A percentile compares a stretch with the other conserved stretches of the same genome.
Evolutionary conservation across 1,140 invertebrate species (phyloP).

Genomic region (Tetraneura akinire): DNA sequence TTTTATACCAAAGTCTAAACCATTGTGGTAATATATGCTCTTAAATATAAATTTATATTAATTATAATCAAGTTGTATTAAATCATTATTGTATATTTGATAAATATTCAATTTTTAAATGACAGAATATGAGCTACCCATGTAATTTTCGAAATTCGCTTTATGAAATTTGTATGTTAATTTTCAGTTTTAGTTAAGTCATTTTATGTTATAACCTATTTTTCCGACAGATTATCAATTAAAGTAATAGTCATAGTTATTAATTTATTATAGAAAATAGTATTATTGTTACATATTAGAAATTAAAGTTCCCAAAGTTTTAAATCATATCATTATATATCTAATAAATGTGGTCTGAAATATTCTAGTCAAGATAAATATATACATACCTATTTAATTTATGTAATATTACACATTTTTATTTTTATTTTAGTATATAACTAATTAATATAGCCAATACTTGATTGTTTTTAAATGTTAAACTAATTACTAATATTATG

Average conservation of each 20-base stretch:
- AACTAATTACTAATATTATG: not conserved
- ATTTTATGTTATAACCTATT: too few species aligned
- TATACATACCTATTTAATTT: not conserved
- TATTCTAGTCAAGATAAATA: not conserved
- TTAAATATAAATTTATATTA: not conserved
- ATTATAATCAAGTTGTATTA: not conserved
- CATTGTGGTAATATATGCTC: not conserved
- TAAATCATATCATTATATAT: conserved; percentile 27
- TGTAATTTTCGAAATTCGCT: too few species aligned
- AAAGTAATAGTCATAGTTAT: not conserved
- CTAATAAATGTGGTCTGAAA: conserved; percentile 26
- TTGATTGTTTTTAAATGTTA: conserved; percentile 8
- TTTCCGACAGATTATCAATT: not conserved
- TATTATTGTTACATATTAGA: conserved; percentile 5
- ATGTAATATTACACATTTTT: not conserved
- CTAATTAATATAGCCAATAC: not conserved
- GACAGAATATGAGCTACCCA: not conserved
- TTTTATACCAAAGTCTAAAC: not conserved
- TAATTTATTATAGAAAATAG: not conserved
- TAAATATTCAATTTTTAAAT: not conserved
- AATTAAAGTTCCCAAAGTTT: conserved; percentile 4
- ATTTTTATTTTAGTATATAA: conserved; percentile 14
- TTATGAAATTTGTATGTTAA: too few species aligned
- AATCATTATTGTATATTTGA: not conserved
- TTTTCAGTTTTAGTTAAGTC: too few species aligned